These are phyloP conservation scores for Papilio aristodemus DNA, from an alignment of 1,140 invertebrate genomes.

Conservation along the genomic window DNA sequence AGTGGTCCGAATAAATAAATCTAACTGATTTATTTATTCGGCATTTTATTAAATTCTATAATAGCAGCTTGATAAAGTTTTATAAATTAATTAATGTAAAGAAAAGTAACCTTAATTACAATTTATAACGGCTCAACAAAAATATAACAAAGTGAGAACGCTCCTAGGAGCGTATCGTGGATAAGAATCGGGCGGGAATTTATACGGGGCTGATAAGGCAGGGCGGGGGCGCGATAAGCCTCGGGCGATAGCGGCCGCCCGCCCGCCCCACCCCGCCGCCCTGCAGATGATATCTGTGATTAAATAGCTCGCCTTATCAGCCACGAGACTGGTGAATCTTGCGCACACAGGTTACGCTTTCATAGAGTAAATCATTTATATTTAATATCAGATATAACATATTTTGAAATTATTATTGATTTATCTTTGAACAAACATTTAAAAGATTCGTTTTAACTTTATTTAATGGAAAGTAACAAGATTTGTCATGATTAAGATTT, in stretches of 20 bases:
- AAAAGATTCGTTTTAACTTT: no score
- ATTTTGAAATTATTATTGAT: constrained; percentile 26
- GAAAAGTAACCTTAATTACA: constrained; percentile 15
- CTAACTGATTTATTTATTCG: no score
- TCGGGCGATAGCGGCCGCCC: constrained; percentile 47
- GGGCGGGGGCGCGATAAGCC: constrained; percentile 53
- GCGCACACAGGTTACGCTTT: constrained; percentile 44
- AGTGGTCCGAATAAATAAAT: no score
- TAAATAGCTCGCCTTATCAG: constrained; percentile 69
- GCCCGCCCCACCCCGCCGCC: constrained; percentile 57
- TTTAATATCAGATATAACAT: constrained; percentile 2
- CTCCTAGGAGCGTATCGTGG: constrained; percentile 40
- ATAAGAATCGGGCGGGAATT: constrained; percentile 55
- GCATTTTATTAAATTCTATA: no score
- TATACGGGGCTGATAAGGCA: constrained; percentile 58
- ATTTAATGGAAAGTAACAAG: no score
- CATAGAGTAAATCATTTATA: background rate
- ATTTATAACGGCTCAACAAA: constrained; percentile 23
- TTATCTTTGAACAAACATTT: no score
- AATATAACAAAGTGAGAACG: constrained; percentile 37
- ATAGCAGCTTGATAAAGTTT: no score
- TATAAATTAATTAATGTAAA: no score
- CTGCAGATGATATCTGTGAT: constrained; percentile 64
- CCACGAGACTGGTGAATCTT: constrained; percentile 48
- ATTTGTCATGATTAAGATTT: no score